Evolutionary conservation across 2,113 vertebrate species (phyloP).

Genomic region (Burhinus bistriatus): DNA sequence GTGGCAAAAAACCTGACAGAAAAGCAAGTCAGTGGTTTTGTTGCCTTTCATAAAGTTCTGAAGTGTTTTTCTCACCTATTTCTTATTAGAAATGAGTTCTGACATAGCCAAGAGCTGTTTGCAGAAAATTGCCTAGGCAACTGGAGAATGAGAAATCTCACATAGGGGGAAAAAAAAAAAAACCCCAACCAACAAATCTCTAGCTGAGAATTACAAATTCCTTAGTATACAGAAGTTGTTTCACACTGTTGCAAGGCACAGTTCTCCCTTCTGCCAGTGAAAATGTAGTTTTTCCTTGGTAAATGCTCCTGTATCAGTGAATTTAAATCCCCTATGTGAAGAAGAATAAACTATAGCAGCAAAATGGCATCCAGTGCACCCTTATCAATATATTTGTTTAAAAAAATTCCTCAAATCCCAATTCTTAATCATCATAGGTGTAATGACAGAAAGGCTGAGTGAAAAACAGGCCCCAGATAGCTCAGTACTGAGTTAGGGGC

Average conservation of each 20-base stretch:
- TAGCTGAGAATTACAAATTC: background rate
- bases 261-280: background rate
- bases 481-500: background rate
- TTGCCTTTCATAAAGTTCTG: background rate
- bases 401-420: background rate
- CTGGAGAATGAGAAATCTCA: conserved; percentile 4
- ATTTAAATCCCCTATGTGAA: background rate
- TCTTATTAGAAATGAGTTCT: background rate
- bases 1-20: background rate
- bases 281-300: background rate
- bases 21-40: background rate
- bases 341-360: background rate
- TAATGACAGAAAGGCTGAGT: background rate
- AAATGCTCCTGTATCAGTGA: background rate
- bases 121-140: background rate
- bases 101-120: background rate
- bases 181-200: background rate
- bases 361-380: background rate
- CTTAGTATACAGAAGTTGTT: background rate
- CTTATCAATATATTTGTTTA: background rate
- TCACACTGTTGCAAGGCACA: background rate
- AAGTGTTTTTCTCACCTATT: background rate
- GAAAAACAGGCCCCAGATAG: background rate
- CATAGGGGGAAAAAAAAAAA: background rate
- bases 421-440: background rate